A percentile compares a stretch with the other conserved stretches of the same genome.
These are phyloP conservation scores for Harlomillsia oculata DNA, from an alignment of 1,140 invertebrate species.

Conservation along the genomic window DNA sequence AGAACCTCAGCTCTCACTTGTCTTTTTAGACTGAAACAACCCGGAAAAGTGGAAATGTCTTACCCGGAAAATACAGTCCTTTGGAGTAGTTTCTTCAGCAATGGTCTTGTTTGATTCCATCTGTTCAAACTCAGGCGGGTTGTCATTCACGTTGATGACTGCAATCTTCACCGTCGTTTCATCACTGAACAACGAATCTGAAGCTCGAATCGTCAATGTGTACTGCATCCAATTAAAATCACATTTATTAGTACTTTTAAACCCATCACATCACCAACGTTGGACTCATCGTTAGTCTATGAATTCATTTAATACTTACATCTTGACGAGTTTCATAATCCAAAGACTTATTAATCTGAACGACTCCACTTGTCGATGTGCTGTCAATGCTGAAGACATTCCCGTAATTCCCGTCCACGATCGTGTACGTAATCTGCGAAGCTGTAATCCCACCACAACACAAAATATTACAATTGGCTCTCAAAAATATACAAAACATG, in stretches of 20 bases:
- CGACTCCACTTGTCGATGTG: constrained; percentile 58
- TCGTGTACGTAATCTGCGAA: constrained; percentile 67
- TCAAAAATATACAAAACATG: neutral
- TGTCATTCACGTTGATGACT: constrained; percentile 72
- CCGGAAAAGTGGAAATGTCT: constrained; percentile 14
- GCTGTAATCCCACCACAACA: constrained; percentile 40
- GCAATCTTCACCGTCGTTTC: constrained; percentile 63
- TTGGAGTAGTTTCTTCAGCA: constrained; percentile 54
- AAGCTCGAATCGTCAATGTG: constrained; percentile 61
- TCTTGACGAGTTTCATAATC: constrained; percentile 73
- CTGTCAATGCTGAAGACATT: constrained; percentile 67
- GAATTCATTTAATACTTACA: constrained; percentile 36
- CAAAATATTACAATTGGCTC: neutral
- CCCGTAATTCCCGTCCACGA: constrained; percentile 63
- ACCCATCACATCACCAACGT: neutral
- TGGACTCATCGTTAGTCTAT: constrained; percentile 4
- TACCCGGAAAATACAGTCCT: constrained; percentile 54
- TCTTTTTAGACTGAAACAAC: too few relatives aligned
- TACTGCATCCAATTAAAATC: constrained; percentile 45
- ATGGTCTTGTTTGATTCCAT: constrained; percentile 57
- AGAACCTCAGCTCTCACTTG: too few relatives aligned
- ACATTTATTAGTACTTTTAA: constrained; percentile 8
- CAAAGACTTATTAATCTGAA: constrained; percentile 60
- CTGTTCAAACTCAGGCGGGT: constrained; percentile 61
- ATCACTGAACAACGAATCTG: constrained; percentile 66